Evolutionary conservation across 2,888 invertebrate genomes (phyloP).

Genomic region (Adineta ricciae): DNA sequence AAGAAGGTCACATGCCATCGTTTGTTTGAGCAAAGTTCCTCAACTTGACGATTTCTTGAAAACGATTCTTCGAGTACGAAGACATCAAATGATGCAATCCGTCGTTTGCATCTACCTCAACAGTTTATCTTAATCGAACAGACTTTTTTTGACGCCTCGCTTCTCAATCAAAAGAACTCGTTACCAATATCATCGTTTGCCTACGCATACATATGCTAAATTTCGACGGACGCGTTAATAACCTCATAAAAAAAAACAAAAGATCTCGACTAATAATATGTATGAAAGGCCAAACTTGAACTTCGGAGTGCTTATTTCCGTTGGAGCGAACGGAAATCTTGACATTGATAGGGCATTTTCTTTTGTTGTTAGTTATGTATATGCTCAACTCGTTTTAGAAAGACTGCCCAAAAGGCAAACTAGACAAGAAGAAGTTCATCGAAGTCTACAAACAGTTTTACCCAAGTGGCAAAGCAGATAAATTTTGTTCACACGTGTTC

Average conservation of each 20-base stretch:
- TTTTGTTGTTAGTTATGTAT: not conserved
- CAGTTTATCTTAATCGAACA: not conserved
- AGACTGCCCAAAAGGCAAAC: conserved; percentile 31
- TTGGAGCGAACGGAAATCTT: not conserved
- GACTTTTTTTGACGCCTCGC: not conserved
- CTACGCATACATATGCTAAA: not conserved
- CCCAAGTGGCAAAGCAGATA: conserved; percentile 32
- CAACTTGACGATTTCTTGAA: not conserved
- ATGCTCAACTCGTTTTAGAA: conserved; percentile 21
- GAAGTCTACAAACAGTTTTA: conserved; percentile 32
- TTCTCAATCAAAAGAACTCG: not conserved
- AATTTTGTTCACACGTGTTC: conserved; percentile 33
- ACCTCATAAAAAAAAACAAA: not conserved
- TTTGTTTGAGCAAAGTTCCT: not conserved
- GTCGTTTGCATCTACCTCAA: not conserved
- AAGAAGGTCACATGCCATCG: not conserved
- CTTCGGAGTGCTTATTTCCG: not conserved
- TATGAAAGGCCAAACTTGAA: not conserved
- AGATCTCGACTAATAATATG: not conserved
- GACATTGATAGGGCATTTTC: not conserved
- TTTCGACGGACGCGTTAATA: not conserved
- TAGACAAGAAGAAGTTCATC: conserved; percentile 31
- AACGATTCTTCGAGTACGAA: not conserved
- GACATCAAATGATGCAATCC: not conserved
- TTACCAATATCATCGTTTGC: not conserved